Percentiles rank a stretch among this genome's conserved stretches.
Conservation (phyloP, 2,113 vertebrate genomes). For the Hippoglossus stenolepis region DNA sequence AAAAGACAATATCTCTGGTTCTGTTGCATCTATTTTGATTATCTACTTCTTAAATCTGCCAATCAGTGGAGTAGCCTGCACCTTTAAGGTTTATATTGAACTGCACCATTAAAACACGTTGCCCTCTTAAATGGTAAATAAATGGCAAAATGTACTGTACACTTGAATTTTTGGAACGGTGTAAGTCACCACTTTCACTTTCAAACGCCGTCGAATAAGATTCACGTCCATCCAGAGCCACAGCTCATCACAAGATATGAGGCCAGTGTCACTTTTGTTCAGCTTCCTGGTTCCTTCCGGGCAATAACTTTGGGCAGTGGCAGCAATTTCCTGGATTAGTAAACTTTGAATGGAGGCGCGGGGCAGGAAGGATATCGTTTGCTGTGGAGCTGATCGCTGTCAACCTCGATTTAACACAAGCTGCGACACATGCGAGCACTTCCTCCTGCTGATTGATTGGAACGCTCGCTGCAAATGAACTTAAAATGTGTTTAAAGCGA, state of each 20-base stretch:
- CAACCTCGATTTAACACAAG: conserved; percentile 31
- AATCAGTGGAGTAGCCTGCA: no score
- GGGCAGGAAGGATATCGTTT: conserved; percentile 24
- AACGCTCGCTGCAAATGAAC: not conserved
- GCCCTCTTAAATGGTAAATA: no score
- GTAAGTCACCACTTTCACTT: not conserved
- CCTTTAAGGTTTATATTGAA: no score
- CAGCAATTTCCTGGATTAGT: conserved; percentile 66
- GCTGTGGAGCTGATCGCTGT: conserved; percentile 32
- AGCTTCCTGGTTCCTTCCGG: conserved; percentile 68
- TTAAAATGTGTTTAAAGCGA: conserved; percentile 4
- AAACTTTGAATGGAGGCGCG: conserved; percentile 37
- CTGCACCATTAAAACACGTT: no score
- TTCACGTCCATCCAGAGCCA: conserved; percentile 57
- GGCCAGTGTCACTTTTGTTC: conserved; percentile 30
- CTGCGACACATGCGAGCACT: conserved; percentile 11
- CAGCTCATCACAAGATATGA: conserved; percentile 45
- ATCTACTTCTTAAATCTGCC: no score
- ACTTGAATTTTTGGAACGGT: no score
- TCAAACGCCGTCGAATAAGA: conserved; percentile 49
- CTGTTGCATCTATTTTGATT: no score
- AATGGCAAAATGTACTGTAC: no score
- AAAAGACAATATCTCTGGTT: no score
- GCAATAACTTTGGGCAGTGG: conserved; percentile 59
- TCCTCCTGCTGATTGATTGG: conserved; percentile 36